Conservation (phyloP, 1,140 invertebrate species). For the Drosophila melanogaster region DNA sequence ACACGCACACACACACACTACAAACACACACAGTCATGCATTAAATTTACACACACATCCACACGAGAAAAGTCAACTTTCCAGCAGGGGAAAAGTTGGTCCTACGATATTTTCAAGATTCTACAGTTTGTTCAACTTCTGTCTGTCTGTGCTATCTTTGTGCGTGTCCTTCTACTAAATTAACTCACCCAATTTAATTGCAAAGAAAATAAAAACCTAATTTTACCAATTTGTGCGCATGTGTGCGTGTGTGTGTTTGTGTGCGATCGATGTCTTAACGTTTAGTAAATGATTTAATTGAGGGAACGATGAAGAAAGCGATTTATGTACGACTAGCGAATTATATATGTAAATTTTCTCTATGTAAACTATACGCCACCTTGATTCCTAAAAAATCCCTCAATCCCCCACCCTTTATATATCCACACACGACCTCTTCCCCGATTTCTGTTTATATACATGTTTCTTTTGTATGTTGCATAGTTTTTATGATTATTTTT, state of each 20-base stretch:
- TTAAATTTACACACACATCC: slow-evolving; percentile 3
- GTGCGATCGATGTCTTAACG: slow-evolving; percentile 26
- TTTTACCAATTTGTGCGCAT: slow-evolving; percentile 3
- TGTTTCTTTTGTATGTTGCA: slow-evolving; percentile 59
- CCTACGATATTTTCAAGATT: slow-evolving; percentile 1
- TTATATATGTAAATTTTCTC: slow-evolving; percentile 56
- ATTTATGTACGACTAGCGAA: slow-evolving; percentile 71
- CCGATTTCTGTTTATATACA: slow-evolving; percentile 37
- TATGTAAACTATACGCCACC: slow-evolving; percentile 31
- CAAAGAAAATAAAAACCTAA: slow-evolving; percentile 1
- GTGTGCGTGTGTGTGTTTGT: slow-evolving; percentile 19
- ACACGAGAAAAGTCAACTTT: slow-evolving; percentile 3
- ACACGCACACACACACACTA: slow-evolving; percentile 5
- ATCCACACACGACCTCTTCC: not conserved
- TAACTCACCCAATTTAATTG: slow-evolving; percentile 16
- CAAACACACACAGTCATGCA: slow-evolving; percentile 12
- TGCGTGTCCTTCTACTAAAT: slow-evolving; percentile 21
- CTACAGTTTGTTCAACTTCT: slow-evolving; percentile 7
- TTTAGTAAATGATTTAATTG: slow-evolving; percentile 33
- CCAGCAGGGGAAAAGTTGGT: slow-evolving; percentile 1
- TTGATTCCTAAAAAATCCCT: not conserved
- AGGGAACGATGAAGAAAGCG: slow-evolving; percentile 21
- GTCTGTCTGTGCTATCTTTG: slow-evolving; percentile 17
- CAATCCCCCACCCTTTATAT: not conserved
- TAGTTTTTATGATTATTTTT: slow-evolving; percentile 59